Percentiles rank a stretch among this genome's conserved stretches.
Evolutionary conservation across 2,113 vertebrate species (phyloP).

Genomic region (Amazona guildingii): DNA sequence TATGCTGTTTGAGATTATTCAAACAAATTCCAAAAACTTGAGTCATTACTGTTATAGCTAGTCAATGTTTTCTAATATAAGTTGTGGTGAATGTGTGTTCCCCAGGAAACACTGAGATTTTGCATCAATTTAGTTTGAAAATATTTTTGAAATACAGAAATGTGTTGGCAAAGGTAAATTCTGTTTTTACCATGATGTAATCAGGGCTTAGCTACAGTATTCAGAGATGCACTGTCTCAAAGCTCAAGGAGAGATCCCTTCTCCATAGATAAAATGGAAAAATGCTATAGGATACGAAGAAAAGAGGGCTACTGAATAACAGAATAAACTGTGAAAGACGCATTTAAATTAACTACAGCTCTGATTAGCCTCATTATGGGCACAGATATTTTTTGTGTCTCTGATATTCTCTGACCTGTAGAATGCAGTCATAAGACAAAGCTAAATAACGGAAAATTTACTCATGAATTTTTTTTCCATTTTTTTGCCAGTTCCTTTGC

Average conservation of each 20-base stretch:
- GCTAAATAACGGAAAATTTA: background rate
- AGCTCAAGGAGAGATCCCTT: background rate
- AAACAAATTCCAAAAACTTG: background rate
- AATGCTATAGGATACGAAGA: background rate
- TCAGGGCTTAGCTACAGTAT: background rate
- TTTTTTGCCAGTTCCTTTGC: background rate
- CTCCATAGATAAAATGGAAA: background rate
- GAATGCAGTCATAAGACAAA: background rate
- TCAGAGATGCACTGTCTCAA: background rate
- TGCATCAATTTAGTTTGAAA: background rate
- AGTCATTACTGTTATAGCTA: background rate
- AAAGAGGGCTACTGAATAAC: background rate
- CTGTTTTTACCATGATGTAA: background rate
- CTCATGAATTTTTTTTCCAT: background rate
- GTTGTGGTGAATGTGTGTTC: background rate
- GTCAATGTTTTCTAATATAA: background rate
- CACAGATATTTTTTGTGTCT: background rate
- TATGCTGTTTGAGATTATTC: background rate
- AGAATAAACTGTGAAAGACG: background rate
- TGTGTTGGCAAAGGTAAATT: background rate
- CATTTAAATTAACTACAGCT: conserved; percentile 23
- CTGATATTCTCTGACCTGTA: background rate
- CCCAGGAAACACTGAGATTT: background rate
- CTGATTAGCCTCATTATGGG: background rate
- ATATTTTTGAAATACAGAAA: conserved; percentile 1